Percentiles rank a stretch among this genome's conserved stretches.
Evolutionary conservation across 2,888 invertebrate genomes (phyloP).

Genomic region (Lithosia quadra): DNA sequence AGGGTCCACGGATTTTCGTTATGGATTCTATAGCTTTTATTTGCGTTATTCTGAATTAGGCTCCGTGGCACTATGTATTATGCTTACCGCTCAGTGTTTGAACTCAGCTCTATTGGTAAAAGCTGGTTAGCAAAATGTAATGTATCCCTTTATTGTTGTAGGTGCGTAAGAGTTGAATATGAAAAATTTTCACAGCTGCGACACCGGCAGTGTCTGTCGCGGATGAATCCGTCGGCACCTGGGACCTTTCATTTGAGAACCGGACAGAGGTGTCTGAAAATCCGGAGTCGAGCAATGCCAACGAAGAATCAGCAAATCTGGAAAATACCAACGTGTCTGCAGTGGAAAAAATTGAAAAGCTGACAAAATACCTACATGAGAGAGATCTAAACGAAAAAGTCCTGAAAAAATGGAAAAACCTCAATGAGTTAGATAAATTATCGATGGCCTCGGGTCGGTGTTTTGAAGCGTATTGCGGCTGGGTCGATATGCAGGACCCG

Average conservation of each 20-base stretch:
- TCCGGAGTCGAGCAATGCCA: constrained; percentile 53
- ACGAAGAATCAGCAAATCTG: constrained; percentile 62
- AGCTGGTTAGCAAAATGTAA: background rate
- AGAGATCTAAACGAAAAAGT: constrained; percentile 44
- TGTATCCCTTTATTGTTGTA: constrained; percentile 55
- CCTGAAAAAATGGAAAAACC: constrained; percentile 78
- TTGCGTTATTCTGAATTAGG: too few relatives aligned
- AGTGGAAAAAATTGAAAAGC: constrained; percentile 84
- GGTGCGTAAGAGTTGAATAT: constrained; percentile 78
- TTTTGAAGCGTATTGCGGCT: constrained; percentile 54
- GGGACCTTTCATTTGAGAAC: constrained; percentile 71
- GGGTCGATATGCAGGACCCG: constrained; percentile 66
- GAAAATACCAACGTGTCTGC: constrained; percentile 57
- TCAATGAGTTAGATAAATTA: constrained; percentile 58
- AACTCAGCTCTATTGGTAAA: too few relatives aligned
- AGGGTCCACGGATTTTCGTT: too few relatives aligned
- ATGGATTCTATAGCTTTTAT: too few relatives aligned
- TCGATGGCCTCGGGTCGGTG: constrained; percentile 40
- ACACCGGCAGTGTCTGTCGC: constrained; percentile 62
- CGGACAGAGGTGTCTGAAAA: constrained; percentile 66
- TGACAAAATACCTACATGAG: constrained; percentile 77
- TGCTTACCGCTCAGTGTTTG: too few relatives aligned
- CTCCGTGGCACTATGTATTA: too few relatives aligned
- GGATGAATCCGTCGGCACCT: constrained; percentile 59
- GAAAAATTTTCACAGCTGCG: constrained; percentile 81